Conservation (phyloP, 1,140 invertebrate species). For the Drosophila punjabiensis region DNA sequence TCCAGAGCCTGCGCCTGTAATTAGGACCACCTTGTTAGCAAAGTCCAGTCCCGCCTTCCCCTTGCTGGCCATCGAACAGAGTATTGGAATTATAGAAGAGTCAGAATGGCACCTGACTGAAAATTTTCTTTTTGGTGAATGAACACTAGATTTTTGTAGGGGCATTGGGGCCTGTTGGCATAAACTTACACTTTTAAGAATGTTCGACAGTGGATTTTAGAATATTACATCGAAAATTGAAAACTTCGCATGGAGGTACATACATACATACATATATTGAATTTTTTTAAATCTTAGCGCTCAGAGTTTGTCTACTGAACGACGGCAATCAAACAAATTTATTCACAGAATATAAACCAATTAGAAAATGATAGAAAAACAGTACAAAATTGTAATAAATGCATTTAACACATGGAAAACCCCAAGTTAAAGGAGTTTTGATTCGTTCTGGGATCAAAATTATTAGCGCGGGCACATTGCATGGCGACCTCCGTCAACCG, state of each 20-base stretch:
- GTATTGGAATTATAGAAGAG: not conserved
- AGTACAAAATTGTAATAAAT: slow-evolving; percentile 41
- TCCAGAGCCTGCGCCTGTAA: slow-evolving; percentile 94
- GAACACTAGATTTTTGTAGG: not conserved
- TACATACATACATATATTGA: no score
- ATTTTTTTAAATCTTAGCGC: not conserved
- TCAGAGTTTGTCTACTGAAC: not conserved
- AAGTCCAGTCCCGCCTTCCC: slow-evolving; percentile 81
- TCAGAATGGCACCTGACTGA: not conserved
- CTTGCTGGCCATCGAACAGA: slow-evolving; percentile 29
- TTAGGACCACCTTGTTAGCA: slow-evolving; percentile 89
- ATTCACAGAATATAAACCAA: slow-evolving; percentile 3
- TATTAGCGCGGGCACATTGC: slow-evolving; percentile 76
- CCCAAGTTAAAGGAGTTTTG: not conserved
- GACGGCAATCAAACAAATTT: not conserved
- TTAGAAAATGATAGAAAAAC: not conserved
- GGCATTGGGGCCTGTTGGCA: not conserved
- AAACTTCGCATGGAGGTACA: not conserved
- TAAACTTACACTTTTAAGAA: not conserved
- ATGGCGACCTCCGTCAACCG: slow-evolving; percentile 90
- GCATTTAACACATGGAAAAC: slow-evolving; percentile 23
- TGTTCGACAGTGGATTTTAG: not conserved
- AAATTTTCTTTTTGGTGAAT: not conserved
- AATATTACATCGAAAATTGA: not conserved
- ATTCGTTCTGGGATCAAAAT: not conserved